Evolutionary conservation across 1,140 invertebrate species (phyloP), one percentile per base, ranked within the genome.

Genomic region (Atta cephalotes): DNA sequence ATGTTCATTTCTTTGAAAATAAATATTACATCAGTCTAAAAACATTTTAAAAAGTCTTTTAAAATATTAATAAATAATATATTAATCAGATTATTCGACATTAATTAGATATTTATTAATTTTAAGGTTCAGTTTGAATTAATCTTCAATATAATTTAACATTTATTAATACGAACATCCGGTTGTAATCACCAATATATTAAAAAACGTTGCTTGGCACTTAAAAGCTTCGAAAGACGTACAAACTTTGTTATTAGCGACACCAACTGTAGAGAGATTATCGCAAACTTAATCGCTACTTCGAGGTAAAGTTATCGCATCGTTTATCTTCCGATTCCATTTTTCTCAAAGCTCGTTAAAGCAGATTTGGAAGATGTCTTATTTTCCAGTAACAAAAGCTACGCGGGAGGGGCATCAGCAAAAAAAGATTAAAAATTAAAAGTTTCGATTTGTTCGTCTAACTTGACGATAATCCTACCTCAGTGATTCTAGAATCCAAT

Each of bases 401-500:
- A 45, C 2, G 84, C 31, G 35, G 31, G 35, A 35, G 49, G n/a
- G 10, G 63, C 60, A 25, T 9, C 53, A 21, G n/a, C 25, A 45
- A 85, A 53, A 85, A 70, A 58, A 85, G 63, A 79, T 85, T 79
- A 85, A 85, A 85, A 79, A 78, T 71, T 82, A 71, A 71, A 82
- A 62, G 85, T 82, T 82, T 89, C 88, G n/a, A 76, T 49, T 88
- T 71, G 71, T 58, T 71, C 78, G 70, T 53, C 9, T n/a, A 56
- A 39, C 79, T 53, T 25, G 63, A 39, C 68, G 76, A 88, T 86
- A 86, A 86, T 86, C 84, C 82, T 66, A 66, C 18, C 39, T 87
- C 45, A 87, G 70, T 85, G 86, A 87, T 87, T 85, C n/a, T 63
- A 85, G 63, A 87, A 77, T 76, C 81, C 86, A 77, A 85, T 76